These are phyloP conservation scores for Rutpela maculata DNA, from an alignment of 2,888 invertebrate genomes.

Conservation along the genomic window DNA sequence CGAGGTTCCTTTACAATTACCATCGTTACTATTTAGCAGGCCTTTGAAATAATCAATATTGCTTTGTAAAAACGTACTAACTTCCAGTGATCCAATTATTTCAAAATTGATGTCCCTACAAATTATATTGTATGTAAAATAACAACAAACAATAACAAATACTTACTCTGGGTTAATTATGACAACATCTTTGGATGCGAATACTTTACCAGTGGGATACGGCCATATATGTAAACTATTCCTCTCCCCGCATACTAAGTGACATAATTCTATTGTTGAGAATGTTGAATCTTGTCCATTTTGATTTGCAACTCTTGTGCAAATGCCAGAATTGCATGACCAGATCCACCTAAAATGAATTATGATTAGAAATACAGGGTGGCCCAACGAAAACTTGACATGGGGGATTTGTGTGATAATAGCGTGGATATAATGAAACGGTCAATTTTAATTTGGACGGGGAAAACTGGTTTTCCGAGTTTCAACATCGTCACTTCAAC, in stretches of 20 bases:
- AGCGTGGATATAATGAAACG: too few relatives aligned
- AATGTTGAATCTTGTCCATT: conserved; percentile 57
- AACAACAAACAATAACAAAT: background rate
- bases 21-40: conserved; percentile 40
- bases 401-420: too few relatives aligned
- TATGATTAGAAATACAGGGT: background rate
- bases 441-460: too few relatives aligned
- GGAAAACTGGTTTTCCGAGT: too few relatives aligned
- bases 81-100: conserved; percentile 73
- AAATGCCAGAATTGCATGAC: conserved; percentile 50
- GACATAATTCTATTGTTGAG: conserved; percentile 78
- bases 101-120: conserved; percentile 63
- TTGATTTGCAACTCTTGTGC: conserved; percentile 40
- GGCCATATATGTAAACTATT: conserved; percentile 81
- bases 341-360: conserved; percentile 41
- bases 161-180: conserved; percentile 77
- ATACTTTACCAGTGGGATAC: conserved; percentile 75
- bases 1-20: conserved; percentile 69
- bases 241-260: conserved; percentile 81
- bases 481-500: too few relatives aligned
- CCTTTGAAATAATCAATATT: conserved; percentile 69
- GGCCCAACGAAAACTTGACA: too few relatives aligned
- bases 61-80: conserved; percentile 76
- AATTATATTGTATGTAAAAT: conserved; percentile 19
- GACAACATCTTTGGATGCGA: conserved; percentile 70